Conservation (phyloP, 2,797 vertebrate species). For the Onychomys torridus region DNA sequence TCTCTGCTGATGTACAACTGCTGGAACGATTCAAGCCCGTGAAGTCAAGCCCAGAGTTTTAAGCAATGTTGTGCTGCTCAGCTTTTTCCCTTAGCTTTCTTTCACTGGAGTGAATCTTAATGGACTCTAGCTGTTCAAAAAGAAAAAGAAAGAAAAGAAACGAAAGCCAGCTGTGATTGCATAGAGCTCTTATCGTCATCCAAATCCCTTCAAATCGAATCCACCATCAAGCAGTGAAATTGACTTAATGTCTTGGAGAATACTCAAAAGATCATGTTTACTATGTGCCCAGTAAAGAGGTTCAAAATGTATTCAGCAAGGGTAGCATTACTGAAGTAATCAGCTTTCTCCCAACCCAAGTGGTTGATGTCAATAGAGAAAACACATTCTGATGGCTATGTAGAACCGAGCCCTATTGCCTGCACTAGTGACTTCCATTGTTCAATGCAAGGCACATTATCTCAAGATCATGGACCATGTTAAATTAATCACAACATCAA, state of each 20-base stretch:
- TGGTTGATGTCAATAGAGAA: background rate
- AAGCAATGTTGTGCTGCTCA: background rate
- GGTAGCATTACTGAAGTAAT: background rate
- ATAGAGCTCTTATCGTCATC: background rate
- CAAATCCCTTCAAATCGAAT: background rate
- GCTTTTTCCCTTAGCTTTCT: background rate
- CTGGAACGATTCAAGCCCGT: background rate
- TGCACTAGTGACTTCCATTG: background rate
- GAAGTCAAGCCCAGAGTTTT: background rate
- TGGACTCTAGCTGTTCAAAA: background rate
- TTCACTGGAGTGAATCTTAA: background rate
- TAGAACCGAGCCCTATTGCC: background rate
- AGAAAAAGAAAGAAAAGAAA: background rate
- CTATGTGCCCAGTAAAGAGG: background rate
- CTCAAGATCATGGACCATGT: background rate
- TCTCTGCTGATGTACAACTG: too few species aligned
- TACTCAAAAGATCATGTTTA: background rate
- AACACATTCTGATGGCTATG: background rate
- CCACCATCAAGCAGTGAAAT: background rate
- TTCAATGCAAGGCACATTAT: background rate
- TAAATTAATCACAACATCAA: background rate
- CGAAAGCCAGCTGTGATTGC: background rate
- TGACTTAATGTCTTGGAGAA: background rate
- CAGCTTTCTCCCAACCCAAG: background rate
- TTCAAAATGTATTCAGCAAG: background rate